Evolutionary conservation across 1,140 invertebrate species (phyloP).

Genomic region (Rhysida immarginata): DNA sequence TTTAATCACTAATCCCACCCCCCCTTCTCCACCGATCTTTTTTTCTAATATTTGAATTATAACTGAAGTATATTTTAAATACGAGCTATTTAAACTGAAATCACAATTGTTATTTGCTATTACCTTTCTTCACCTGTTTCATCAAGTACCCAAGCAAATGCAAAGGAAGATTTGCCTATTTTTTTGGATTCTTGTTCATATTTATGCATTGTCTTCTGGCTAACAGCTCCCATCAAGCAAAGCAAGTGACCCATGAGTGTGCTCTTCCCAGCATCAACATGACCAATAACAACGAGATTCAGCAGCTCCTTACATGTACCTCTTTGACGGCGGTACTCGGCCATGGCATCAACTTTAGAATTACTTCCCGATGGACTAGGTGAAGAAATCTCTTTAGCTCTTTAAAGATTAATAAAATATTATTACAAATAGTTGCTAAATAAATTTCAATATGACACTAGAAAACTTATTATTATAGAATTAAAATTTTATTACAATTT

Average conservation of each 20-base stretch:
- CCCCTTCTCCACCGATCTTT: no score
- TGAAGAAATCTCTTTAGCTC: background rate
- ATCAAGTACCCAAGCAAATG: constrained; percentile 98
- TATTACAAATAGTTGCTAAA: no score
- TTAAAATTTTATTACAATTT: no score
- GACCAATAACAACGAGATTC: constrained; percentile 91
- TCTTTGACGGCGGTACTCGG: constrained; percentile 50
- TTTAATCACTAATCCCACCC: no score
- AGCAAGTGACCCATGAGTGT: constrained; percentile 92
- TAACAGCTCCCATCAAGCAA: constrained; percentile 75
- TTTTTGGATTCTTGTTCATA: constrained; percentile 97
- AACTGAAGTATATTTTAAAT: no score
- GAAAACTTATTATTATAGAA: no score
- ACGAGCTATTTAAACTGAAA: no score
- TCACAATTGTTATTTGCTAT: no score
- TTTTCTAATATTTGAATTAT: no score
- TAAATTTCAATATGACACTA: no score
- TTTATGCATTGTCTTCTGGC: constrained; percentile 83
- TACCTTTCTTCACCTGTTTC: constrained; percentile 94
- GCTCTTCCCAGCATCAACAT: constrained; percentile 98
- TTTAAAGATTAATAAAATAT: background rate
- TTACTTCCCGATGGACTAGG: no score
- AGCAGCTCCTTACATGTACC: constrained; percentile 60
- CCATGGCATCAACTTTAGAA: constrained; percentile 32
- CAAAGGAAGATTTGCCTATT: constrained; percentile 93